phyloP scores from a whole-genome alignment of 2,888 invertebrate genomes.

The Drosophila paracracens region DNA sequence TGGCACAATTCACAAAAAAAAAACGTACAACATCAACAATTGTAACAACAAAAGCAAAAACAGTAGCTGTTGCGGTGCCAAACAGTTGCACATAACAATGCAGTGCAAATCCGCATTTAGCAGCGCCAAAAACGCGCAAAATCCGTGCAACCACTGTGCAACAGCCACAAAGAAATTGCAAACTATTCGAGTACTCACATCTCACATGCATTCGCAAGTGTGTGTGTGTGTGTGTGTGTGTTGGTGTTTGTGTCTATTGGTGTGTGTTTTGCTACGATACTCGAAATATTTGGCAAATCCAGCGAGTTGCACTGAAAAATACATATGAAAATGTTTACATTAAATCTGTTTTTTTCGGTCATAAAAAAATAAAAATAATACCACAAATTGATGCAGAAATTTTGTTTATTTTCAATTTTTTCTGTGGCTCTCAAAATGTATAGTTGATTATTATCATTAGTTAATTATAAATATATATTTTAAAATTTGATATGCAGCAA shows the following conservation, averaged over 20 bases:
- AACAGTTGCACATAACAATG: slow-evolving; percentile 44
- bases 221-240: not conserved
- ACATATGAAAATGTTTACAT: not conserved
- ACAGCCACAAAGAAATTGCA: slow-evolving; percentile 27
- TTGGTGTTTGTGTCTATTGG: not conserved
- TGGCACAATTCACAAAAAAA: not conserved
- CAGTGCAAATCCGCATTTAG: slow-evolving; percentile 52
- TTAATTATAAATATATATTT: not conserved
- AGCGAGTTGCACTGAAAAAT: slow-evolving; percentile 1
- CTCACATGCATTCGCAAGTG: not conserved
- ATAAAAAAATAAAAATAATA: not conserved
- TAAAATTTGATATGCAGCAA: not conserved
- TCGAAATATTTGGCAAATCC: slow-evolving; percentile 3
- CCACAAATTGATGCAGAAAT: not conserved
- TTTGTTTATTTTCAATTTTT: not conserved
- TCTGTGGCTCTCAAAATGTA: not conserved
- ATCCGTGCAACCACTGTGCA: slow-evolving; percentile 37
- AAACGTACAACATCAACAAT: not conserved
- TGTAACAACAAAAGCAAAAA: slow-evolving; percentile 1
- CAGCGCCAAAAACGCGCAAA: slow-evolving; percentile 47
- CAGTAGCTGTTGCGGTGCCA: slow-evolving; percentile 14
- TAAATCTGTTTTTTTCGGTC: no score
- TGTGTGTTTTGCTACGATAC: not conserved
- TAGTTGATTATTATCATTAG: not conserved
- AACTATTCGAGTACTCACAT: slow-evolving; percentile 31